Conservation (phyloP, 2,888 invertebrate genomes). For the Cremastinae sp. region DNA sequence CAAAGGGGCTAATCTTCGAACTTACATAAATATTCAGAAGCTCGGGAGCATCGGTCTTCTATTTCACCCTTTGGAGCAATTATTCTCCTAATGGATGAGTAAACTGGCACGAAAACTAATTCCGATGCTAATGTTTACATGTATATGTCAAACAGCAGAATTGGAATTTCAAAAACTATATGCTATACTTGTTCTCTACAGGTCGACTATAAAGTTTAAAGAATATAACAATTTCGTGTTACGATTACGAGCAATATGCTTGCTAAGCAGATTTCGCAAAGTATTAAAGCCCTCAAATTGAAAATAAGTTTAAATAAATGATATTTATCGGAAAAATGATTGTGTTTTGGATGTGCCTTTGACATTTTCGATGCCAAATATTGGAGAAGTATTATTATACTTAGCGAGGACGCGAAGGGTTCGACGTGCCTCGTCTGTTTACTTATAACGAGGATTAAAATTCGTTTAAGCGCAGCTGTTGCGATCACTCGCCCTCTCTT, state of each 20-base stretch:
- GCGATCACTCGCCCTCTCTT: conserved; percentile 18
- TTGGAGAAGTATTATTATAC: conserved; percentile 28
- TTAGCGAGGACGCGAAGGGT: conserved; percentile 8
- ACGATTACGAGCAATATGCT: too few species aligned
- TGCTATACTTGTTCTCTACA: too few species aligned
- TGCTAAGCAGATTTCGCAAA: conserved; percentile 4
- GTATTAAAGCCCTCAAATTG: neutral
- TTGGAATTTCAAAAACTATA: too few species aligned
- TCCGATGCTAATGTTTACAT: conserved; percentile 25
- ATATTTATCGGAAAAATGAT: neutral
- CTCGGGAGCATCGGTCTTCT: neutral
- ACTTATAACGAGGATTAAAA: conserved; percentile 54
- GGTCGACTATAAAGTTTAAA: too few species aligned
- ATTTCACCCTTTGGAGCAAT: conserved; percentile 31
- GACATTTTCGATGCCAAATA: conserved; percentile 24
- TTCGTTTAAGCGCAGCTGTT: conserved; percentile 58
- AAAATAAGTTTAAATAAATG: neutral
- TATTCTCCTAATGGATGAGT: conserved; percentile 49
- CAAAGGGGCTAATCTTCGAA: conserved; percentile 48
- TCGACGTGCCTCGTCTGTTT: conserved; percentile 33
- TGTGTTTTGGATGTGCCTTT: neutral
- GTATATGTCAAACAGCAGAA: too few species aligned
- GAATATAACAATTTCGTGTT: too few species aligned
- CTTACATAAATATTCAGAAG: conserved; percentile 55
- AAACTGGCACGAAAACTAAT: conserved; percentile 47